A percentile compares a stretch with the other conserved stretches of the same genome.
Evolutionary conservation across 2,113 vertebrate species (phyloP).

Genomic region (Phyllopteryx taeniolatus): DNA sequence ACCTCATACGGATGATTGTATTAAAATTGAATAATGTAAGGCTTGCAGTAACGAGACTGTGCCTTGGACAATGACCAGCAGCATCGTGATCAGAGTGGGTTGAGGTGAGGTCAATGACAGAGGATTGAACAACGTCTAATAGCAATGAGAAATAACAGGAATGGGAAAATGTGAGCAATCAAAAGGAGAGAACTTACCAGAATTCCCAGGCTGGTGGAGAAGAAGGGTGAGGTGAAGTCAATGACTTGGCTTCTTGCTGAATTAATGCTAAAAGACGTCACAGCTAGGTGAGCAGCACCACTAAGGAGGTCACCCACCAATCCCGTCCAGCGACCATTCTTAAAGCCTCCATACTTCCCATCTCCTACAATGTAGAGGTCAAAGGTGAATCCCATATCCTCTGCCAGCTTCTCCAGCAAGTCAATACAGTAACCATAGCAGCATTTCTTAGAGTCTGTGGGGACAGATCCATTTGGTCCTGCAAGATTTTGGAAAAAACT

Average conservation of each 20-base stretch:
- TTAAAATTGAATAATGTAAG: slow-evolving; percentile 35
- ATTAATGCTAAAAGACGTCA: slow-evolving; percentile 95
- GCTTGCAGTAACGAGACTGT: slow-evolving; percentile 33
- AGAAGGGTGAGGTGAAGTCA: slow-evolving; percentile 96
- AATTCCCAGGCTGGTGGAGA: slow-evolving; percentile 96
- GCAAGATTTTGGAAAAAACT: slow-evolving; percentile 68
- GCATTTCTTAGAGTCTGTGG: slow-evolving; percentile 76
- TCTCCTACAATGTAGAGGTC: slow-evolving; percentile 94
- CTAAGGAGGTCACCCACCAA: slow-evolving; percentile 90
- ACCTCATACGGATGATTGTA: slow-evolving; percentile 18
- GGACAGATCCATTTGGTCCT: slow-evolving; percentile 52
- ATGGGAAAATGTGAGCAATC: neutral
- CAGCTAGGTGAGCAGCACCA: slow-evolving; percentile 87
- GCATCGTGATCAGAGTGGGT: slow-evolving; percentile 37
- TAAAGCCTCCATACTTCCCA: slow-evolving; percentile 87
- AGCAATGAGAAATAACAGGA: neutral
- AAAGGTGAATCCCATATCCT: slow-evolving; percentile 87
- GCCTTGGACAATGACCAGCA: slow-evolving; percentile 32
- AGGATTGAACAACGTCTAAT: slow-evolving; percentile 12
- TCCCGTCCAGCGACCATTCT: slow-evolving; percentile 86
- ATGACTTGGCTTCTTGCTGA: slow-evolving; percentile 89
- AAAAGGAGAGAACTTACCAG: slow-evolving; percentile 59
- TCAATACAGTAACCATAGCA: slow-evolving; percentile 96
- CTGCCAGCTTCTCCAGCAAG: slow-evolving; percentile 86
- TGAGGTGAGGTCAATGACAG: slow-evolving; percentile 47